A percentile compares a stretch with the other conserved stretches of the same genome.
Conservation (phyloP, 2,113 vertebrate species). For the Daphoenositta chrysoptera region DNA sequence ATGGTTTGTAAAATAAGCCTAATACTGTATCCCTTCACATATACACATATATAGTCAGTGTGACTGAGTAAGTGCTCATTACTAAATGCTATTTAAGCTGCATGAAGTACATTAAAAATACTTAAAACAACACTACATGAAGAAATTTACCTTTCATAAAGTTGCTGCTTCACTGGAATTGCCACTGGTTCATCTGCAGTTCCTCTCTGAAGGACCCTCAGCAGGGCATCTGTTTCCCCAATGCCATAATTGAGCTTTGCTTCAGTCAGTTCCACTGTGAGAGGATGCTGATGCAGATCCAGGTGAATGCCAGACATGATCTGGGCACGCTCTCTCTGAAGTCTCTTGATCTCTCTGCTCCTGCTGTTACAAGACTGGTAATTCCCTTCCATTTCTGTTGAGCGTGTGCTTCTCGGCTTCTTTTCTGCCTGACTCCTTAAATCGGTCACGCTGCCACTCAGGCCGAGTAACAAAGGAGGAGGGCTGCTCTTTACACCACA, state of each 20-base stretch:
- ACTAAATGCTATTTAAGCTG: background rate
- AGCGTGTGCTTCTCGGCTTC: background rate
- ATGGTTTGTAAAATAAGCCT: background rate
- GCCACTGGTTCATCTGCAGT: slow-evolving; percentile 55
- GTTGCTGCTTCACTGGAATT: slow-evolving; percentile 72
- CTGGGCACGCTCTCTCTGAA: slow-evolving; percentile 78
- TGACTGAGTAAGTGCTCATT: background rate
- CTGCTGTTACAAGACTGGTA: slow-evolving; percentile 41
- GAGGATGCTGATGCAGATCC: slow-evolving; percentile 75
- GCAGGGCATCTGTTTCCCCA: slow-evolving; percentile 84
- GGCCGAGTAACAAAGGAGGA: background rate
- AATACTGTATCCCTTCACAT: background rate
- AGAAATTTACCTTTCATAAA: slow-evolving; percentile 77
- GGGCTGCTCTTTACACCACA: slow-evolving; percentile 73
- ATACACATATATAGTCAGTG: background rate
- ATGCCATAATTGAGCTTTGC: slow-evolving; percentile 88
- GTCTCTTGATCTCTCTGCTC: slow-evolving; percentile 74
- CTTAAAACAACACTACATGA: background rate
- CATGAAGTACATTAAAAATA: background rate
- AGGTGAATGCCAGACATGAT: slow-evolving; percentile 83
- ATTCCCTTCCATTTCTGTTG: background rate
- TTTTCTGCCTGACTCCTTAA: background rate
- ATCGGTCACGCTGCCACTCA: background rate
- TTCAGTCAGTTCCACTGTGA: slow-evolving; percentile 88
- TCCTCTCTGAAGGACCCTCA: slow-evolving; percentile 80